Conservation (phyloP, 1,140 invertebrate genomes). For the Andricus grossulariae region DNA sequence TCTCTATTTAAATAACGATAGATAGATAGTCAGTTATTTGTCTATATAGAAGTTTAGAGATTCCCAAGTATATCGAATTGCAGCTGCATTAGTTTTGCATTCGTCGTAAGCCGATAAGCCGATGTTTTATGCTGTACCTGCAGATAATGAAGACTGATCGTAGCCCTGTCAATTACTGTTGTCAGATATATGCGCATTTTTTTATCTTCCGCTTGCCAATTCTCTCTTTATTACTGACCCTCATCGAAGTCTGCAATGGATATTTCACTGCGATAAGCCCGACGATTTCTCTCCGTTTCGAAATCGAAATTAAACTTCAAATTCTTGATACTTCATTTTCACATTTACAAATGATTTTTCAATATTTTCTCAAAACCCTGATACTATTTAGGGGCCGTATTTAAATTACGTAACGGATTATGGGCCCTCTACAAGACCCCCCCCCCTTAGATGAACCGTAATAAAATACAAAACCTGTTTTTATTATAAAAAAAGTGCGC, state of each 20-base stretch:
- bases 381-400: too few relatives aligned
- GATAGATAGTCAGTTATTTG: not conserved
- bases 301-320: conserved; percentile 24
- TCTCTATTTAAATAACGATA: not conserved
- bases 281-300: conserved; percentile 9
- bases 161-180: conserved; percentile 24
- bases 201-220: conserved; percentile 2
- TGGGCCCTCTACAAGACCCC: too few relatives aligned
- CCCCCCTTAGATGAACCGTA: too few relatives aligned
- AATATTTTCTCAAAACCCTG: too few relatives aligned
- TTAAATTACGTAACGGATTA: too few relatives aligned
- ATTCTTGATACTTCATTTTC: conserved; percentile 19
- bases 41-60: not conserved
- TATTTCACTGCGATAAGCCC: conserved; percentile 12
- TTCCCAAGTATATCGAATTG: not conserved
- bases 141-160: conserved; percentile 29
- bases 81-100: conserved; percentile 5
- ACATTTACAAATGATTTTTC: not conserved
- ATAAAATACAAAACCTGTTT: too few relatives aligned
- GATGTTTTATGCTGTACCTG: conserved; percentile 26
- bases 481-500: too few relatives aligned
- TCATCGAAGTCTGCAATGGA: conserved; percentile 23
- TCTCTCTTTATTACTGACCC: conserved; percentile 30
- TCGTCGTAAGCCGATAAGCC: conserved; percentile 13
- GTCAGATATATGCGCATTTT: conserved; percentile 12